These are phyloP conservation scores for Nemotelus pantherinus DNA, from an alignment of 2,888 invertebrate species.

Conservation along the genomic window DNA sequence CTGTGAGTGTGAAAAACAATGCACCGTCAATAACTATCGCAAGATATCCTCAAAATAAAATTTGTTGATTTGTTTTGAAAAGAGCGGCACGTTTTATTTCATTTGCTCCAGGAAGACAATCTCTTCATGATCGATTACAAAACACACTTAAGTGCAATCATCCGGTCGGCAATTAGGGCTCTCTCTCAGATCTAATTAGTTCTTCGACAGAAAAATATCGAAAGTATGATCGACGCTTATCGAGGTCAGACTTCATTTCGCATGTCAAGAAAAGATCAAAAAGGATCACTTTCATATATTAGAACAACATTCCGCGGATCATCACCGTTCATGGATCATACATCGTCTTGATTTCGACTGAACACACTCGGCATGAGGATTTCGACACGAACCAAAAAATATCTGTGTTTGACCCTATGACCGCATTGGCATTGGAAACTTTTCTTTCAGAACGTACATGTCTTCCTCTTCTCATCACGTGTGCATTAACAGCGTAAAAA, in stretches of 20 bases:
- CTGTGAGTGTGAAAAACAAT: no score
- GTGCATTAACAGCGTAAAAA: slow-evolving; percentile 7
- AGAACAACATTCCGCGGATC: slow-evolving; percentile 1
- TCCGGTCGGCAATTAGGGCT: slow-evolving; percentile 43
- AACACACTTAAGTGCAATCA: slow-evolving; percentile 36
- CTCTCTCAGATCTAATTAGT: slow-evolving; percentile 41
- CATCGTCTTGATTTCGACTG: slow-evolving; percentile 3
- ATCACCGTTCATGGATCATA: slow-evolving; percentile 21
- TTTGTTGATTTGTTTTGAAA: no score
- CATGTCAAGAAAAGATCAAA: slow-evolving; percentile 35
- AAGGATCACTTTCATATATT: slow-evolving; percentile 38
- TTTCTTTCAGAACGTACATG: not conserved
- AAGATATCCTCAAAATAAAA: no score
- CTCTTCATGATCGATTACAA: not conserved
- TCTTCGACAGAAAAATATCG: not conserved
- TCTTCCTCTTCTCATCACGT: slow-evolving; percentile 2
- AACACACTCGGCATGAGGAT: slow-evolving; percentile 29
- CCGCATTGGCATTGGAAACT: slow-evolving; percentile 37
- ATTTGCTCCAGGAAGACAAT: no score
- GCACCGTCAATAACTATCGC: no score
- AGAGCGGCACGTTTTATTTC: no score
- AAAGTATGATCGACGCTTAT: slow-evolving; percentile 3
- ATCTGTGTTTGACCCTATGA: slow-evolving; percentile 29
- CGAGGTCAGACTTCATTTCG: slow-evolving; percentile 40
- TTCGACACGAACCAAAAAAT: slow-evolving; percentile 44